Evolutionary conservation across 2,888 invertebrate species (phyloP), one percentile per base, ranked within the genome.

Genomic region (Notodonta dromedarius): DNA sequence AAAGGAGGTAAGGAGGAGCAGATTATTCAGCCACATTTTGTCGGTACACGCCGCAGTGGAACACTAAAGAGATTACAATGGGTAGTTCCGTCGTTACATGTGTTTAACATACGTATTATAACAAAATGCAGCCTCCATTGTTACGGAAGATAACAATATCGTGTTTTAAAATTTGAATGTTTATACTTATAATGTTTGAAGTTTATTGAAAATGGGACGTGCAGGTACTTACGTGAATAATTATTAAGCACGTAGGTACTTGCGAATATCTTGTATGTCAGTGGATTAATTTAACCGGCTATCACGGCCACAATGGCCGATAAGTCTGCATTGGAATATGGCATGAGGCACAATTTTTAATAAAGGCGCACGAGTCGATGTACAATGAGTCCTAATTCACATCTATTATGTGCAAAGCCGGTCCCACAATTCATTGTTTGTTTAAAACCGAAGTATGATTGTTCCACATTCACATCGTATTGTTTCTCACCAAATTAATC

Each of bases 81-180:
- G 48, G 53, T 58, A 58, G 66, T 63, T 69, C 66, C 65, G 63
- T 62, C 40, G 32, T 32, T 59, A 56, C 62, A 14, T 12, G 46
- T 75, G 65, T 73, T 72, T 69, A 69, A 75, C 51, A 67, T 73
- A 63, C 56, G 58, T 75, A 70, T 70, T 72, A 61, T 62, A 70
- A 70, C 69, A 75, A 76, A 71, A 73, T 65, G 48, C 67, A 63
- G 58, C 58, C 58, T 67, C 67, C 73, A 76, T 76, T 76, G 70
- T 74, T 56, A 56, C 56, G 44, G 59, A 62, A 73, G 65, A 70
- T 74, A 72, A 82, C 77, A 80, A 76, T 79, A 72, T 77, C 58
- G 57, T 78, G 79, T 76, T 76, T 66, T 68, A 66, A 68, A 58
- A 65, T 70, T 52, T 67, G 46, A 60, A 62, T 60, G 59, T 57